Percentiles rank a stretch among this genome's conserved stretches.
phyloP scores from a whole-genome alignment of 2,888 invertebrate genomes.

The Sialis lutaria region DNA sequence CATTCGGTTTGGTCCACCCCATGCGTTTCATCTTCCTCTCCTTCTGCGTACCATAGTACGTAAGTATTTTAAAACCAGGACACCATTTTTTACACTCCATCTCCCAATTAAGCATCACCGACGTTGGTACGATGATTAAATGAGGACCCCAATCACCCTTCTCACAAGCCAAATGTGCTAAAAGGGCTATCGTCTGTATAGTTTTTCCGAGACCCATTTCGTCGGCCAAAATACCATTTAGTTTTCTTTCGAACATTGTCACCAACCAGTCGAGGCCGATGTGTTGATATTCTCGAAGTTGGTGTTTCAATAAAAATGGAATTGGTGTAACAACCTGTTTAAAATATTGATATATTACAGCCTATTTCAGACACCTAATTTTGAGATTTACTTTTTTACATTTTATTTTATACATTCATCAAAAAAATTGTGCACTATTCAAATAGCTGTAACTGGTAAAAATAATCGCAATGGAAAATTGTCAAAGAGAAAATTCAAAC shows the following conservation, averaged over 20 bases:
- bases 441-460: constrained; percentile 3
- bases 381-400: not conserved
- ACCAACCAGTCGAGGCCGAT: constrained; percentile 96
- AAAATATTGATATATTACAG: constrained; percentile 8
- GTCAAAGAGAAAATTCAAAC: too few relatives aligned
- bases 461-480: too few relatives aligned
- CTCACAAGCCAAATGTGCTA: constrained; percentile 88
- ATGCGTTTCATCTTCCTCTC: constrained; percentile 81
- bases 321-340: constrained; percentile 74
- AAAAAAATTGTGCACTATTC: constrained; percentile 5
- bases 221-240: constrained; percentile 92
- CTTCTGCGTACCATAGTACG: constrained; percentile 93
- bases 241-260: constrained; percentile 84
- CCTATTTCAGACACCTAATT: not conserved
- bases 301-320: constrained; percentile 81
- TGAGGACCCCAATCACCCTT: constrained; percentile 96
- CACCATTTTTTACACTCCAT: constrained; percentile 99
- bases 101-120: constrained; percentile 99
- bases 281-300: constrained; percentile 88
- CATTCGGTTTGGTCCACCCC: constrained; percentile 97
- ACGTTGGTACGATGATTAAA: constrained; percentile 95
- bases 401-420: not conserved
- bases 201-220: constrained; percentile 97
- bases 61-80: constrained; percentile 95
- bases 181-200: constrained; percentile 87